A percentile compares a stretch with the other conserved stretches of the same genome.
Evolutionary conservation across 1,140 invertebrate genomes (phyloP).

Genomic region (Phocides pigmalion): DNA sequence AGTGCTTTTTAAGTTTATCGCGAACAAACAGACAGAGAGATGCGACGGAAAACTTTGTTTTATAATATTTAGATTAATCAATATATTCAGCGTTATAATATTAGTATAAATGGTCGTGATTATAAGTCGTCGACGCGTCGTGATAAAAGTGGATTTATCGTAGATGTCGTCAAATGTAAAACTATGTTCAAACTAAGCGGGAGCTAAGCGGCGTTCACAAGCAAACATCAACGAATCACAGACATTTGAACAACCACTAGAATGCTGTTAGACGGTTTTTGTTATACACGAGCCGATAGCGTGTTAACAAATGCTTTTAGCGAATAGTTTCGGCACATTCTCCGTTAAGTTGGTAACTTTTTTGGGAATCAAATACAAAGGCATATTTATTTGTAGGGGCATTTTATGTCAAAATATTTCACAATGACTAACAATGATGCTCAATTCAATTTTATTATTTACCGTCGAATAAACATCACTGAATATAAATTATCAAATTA

Average conservation of each 20-base stretch:
- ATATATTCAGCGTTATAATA: no score
- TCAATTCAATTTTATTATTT: no score
- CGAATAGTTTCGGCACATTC: slow-evolving; percentile 30
- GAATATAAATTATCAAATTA: no score
- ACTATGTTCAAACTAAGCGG: background rate
- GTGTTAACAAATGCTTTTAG: slow-evolving; percentile 58
- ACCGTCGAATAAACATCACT: no score
- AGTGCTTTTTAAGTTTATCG: no score
- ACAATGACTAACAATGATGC: no score
- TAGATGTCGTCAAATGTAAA: slow-evolving; percentile 23
- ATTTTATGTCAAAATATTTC: background rate
- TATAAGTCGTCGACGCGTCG: background rate
- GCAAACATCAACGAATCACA: slow-evolving; percentile 41
- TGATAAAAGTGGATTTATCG: background rate
- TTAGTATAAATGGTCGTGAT: background rate
- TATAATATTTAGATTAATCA: no score
- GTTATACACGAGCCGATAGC: slow-evolving; percentile 45
- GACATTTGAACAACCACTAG: slow-evolving; percentile 45
- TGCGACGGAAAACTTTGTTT: no score
- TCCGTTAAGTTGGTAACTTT: slow-evolving; percentile 27
- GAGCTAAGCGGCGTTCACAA: slow-evolving; percentile 12
- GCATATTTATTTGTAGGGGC: background rate
- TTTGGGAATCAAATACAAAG: slow-evolving; percentile 26
- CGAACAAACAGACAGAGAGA: no score
- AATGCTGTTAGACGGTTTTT: slow-evolving; percentile 54